Base-by-base conservation (phyloP, 1,140 invertebrate species). In the Linepithema humile region DNA sequence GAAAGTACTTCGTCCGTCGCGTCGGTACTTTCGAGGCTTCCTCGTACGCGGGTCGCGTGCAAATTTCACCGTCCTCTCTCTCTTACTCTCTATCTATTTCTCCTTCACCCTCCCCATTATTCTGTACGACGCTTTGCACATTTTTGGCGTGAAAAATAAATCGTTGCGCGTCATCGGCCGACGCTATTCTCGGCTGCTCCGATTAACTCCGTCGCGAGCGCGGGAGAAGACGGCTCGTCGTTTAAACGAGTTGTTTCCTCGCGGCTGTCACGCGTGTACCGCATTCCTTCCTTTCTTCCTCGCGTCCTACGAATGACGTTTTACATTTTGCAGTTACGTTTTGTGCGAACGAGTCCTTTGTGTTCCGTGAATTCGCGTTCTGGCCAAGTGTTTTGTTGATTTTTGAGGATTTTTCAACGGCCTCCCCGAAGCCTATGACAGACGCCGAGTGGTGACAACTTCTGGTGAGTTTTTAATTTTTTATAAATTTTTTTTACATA, bases 1-100 rank as follows among this genome's bases (percentile, higher is more conserved):
- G 90, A 90, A 90, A 90, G 85, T 92, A 69, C 84, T 92, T 78
- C 75, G 89, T 86, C 86, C 82, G 84, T 80, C 78, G 78, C 67
- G 84, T 84, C 87, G 73, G 60, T 83, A 84, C 48, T 88, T 72
- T 78, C 62, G 69, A 74, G 55, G 78, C 69, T 82, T 50, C 55
- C 85, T 87, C 55, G 83, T 84, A 64, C 85, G 74, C 62, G 82
- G 20, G 55, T 69, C 80, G 82, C 85, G 86, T 88, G 87, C 77
- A 59, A 29, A 45, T 26, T 38, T 85, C 59, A 40, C 43, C 45
- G 69, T 57, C n/a, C 55, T 62, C 23, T 64, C 57, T 53, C 55
- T 74, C 4, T 64, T 6, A 65, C 38, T 64, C 7, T 20, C 20
- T 35, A 12, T 73, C 26, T 43, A 29, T 74, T 15, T 73, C 20